Evolutionary conservation across 2,888 invertebrate genomes (phyloP).

Genomic region (Dicyrtoma fusca): DNA sequence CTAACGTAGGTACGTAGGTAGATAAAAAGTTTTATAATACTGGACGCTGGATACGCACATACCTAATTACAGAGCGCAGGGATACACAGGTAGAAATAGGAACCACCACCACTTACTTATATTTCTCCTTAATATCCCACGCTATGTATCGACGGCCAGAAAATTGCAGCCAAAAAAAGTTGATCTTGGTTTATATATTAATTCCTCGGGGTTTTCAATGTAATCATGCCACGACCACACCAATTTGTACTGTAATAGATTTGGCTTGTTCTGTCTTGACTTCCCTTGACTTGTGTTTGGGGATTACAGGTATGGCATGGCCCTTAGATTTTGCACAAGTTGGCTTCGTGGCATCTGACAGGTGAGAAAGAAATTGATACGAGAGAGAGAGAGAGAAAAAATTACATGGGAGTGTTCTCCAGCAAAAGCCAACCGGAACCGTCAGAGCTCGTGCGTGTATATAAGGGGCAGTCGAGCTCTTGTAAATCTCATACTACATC

Average conservation of each 20-base stretch:
- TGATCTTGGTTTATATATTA: neutral
- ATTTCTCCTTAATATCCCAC: no score
- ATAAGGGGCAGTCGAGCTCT: neutral
- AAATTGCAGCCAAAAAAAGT: constrained; percentile 5
- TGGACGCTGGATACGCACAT: no score
- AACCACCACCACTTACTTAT: no score
- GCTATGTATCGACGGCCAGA: neutral
- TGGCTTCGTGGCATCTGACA: neutral
- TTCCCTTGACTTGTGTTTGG: neutral
- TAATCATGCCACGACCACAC: neutral
- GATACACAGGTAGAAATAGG: no score
- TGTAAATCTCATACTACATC: neutral
- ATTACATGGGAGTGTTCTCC: constrained; percentile 31
- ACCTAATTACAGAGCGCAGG: no score
- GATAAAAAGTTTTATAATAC: no score
- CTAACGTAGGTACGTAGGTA: no score
- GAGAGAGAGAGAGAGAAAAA: neutral
- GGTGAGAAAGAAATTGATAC: neutral
- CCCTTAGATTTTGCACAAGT: neutral
- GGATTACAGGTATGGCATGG: neutral
- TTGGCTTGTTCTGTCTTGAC: no score
- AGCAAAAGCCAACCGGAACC: neutral
- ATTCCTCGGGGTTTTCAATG: no score
- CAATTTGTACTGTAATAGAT: no score
- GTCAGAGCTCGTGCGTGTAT: neutral